Percentiles rank a stretch among this genome's conserved stretches.
Conservation (phyloP, 2,113 vertebrate genomes). For the Anoplopoma fimbria region DNA sequence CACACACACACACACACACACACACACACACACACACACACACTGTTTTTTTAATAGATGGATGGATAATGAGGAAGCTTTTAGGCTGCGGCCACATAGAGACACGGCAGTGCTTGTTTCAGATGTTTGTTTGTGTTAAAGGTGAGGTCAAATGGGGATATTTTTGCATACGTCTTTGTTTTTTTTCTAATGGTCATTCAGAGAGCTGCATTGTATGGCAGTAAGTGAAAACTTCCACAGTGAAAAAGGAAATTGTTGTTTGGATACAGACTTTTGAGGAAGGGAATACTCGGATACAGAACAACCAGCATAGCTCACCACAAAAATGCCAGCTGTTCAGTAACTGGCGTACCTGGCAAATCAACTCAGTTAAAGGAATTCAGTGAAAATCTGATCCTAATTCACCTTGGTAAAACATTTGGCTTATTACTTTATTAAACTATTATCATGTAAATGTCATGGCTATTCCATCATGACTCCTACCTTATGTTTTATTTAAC, state of each 20-base stretch:
- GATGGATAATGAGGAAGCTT: constrained; percentile 64
- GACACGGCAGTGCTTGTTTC: constrained; percentile 41
- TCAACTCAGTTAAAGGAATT: neutral
- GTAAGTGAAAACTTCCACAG: constrained; percentile 48
- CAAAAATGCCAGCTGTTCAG: neutral
- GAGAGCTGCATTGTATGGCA: constrained; percentile 7
- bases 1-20: constrained; percentile 4
- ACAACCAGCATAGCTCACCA: neutral
- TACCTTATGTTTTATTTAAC: neutral
- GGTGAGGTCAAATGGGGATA: constrained; percentile 61
- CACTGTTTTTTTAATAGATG: constrained; percentile 37
- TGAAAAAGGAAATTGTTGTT: constrained; percentile 19
- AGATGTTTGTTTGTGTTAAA: constrained; percentile 71
- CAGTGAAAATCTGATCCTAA: neutral
- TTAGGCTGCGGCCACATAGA: constrained; percentile 36
- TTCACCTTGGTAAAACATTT: neutral
- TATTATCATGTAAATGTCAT: neutral
- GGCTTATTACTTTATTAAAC: neutral
- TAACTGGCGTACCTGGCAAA: neutral
- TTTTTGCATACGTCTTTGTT: constrained; percentile 60
- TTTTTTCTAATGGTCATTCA: constrained; percentile 59
- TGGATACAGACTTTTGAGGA: constrained; percentile 14
- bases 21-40: constrained; percentile 7
- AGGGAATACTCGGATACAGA: neutral
- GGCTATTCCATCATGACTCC: constrained; percentile 1